Base-by-base conservation (phyloP, 1,140 invertebrate species). In the Ostrea edulis region DNA sequence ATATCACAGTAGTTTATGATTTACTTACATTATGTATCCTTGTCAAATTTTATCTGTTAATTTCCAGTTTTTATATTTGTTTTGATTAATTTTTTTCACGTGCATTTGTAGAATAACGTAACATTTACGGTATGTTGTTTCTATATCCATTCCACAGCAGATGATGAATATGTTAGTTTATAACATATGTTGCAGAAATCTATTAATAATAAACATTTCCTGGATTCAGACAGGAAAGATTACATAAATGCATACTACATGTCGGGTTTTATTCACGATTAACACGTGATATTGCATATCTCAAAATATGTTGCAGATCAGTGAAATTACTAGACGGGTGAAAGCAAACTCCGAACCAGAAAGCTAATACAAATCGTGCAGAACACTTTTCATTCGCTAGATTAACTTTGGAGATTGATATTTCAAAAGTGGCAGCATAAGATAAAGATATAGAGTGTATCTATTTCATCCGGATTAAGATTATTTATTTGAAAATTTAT, bases 181-280 rank as follows among this genome's bases (percentile, higher is more conserved):
- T 77, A 77, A 29, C 68, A 77, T 35, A 77, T 77, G 68, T 77
- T 77, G 22, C 68, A 9, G 29, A 77, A 77, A 35, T 35, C 8
- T 17, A 77, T 77, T 44, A 77, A 77, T 77, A 77, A 77, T 77
- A 25, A 29, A 77, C 68, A 77, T 77, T 77, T 77, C 68, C 68
- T 77, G 68, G 2, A 77, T 29, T 9, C 68, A 77, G 68, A 77
- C 68, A 77, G 25, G 22, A 9, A 14, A 14, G 22, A 77, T 77
- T 29, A 35, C 25, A 77, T 35, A 62, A 62, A 62, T 62, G n/a
- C n/a, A 62, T 5, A 14, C n/a, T 20, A n/a, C 12, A 62, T n/a
- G 58, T 62, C 58, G 58, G 58, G 5, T n/a, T 62, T n/a, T 62
- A 35, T 77, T 77, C 68, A 0, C 29, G 68, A 77, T 77, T 77